Conservation (phyloP, 2,797 vertebrate species). For the Tinamus major region DNA sequence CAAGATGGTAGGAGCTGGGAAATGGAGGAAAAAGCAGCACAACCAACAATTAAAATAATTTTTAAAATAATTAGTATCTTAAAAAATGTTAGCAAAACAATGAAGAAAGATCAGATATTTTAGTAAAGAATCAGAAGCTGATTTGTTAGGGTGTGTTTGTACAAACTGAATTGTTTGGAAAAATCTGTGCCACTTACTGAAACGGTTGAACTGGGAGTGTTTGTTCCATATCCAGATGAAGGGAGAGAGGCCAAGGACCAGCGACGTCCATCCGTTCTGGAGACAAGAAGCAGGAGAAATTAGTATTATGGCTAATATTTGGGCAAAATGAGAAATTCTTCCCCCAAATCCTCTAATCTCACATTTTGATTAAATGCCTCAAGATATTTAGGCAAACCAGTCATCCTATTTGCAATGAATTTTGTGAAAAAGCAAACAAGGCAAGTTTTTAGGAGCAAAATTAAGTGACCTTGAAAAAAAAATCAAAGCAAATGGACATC, state of each 20-base stretch:
- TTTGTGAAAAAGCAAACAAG: neutral
- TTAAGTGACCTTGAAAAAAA: neutral
- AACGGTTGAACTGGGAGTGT: conserved; percentile 97
- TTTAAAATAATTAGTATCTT: conserved; percentile 40
- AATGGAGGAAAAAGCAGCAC: conserved; percentile 66
- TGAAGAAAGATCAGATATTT: conserved; percentile 51
- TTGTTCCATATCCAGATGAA: conserved; percentile 97
- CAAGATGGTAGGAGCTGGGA: conserved; percentile 65
- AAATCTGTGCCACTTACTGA: conserved; percentile 86
- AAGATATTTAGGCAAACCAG: neutral
- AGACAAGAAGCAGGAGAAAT: neutral
- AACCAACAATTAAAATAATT: conserved; percentile 48
- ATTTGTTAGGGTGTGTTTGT: conserved; percentile 60
- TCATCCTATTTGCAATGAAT: neutral
- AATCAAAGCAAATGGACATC: neutral
- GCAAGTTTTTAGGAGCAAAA: neutral
- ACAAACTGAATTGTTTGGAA: conserved; percentile 32
- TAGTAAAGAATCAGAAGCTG: conserved; percentile 67
- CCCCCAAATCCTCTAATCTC: neutral
- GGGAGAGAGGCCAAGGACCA: conserved; percentile 97
- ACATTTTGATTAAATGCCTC: neutral
- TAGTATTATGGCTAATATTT: neutral
- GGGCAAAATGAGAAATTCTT: neutral
- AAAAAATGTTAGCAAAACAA: conserved; percentile 65
- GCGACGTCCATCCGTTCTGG: conserved; percentile 93